Evolutionary conservation across 2,113 vertebrate genomes (phyloP).

Genomic region (Anolis sagrei): DNA sequence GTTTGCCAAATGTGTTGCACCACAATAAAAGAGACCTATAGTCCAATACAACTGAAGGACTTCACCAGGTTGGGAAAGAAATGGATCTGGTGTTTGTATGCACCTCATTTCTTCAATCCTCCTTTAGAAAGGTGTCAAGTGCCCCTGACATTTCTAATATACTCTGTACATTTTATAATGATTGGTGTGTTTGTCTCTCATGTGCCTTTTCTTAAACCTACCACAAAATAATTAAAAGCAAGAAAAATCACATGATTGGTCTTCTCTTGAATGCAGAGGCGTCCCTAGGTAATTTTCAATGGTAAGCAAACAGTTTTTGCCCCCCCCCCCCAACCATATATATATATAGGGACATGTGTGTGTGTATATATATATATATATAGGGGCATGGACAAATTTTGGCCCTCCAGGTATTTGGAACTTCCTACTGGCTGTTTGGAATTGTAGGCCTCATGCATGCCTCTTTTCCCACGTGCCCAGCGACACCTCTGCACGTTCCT

Average conservation of each 20-base stretch:
- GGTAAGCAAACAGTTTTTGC: no score
- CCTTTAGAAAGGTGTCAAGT: not conserved
- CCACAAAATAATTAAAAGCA: conserved; percentile 28
- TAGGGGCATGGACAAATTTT: no score
- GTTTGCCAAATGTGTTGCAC: not conserved
- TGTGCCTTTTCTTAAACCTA: not conserved
- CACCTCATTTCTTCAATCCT: not conserved
- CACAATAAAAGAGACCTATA: not conserved
- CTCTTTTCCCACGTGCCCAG: no score
- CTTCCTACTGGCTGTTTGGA: no score
- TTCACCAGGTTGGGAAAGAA: not conserved
- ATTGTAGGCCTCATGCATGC: no score
- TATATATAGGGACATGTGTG: no score
- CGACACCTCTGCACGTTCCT: no score
- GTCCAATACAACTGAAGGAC: not conserved
- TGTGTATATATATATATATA: no score
- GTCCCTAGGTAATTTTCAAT: no score
- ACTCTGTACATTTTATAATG: not conserved
- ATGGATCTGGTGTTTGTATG: not conserved
- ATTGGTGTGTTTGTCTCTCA: not conserved
- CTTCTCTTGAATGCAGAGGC: no score
- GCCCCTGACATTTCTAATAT: not conserved
- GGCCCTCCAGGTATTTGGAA: no score
- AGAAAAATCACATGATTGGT: not conserved
- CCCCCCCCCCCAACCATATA: no score